Evolutionary conservation across 2,113 vertebrate species (phyloP).

Genomic region (Cephalopterus ornatus): DNA sequence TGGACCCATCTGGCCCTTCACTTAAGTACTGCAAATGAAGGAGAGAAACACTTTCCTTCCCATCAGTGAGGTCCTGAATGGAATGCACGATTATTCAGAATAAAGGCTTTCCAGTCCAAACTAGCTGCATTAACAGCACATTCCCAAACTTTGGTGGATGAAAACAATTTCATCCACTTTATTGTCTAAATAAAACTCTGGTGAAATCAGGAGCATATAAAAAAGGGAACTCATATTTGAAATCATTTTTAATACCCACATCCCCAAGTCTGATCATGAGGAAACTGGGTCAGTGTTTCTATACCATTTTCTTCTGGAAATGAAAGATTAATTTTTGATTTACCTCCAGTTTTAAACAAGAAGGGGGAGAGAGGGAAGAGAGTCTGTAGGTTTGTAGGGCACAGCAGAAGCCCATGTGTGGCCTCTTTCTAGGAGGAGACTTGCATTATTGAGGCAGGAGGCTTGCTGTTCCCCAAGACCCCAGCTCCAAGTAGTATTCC

Average conservation of each 20-base stretch:
- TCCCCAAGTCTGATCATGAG: neutral
- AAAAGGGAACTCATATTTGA: neutral
- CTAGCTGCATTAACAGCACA: neutral
- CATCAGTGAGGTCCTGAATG: slow-evolving; percentile 25
- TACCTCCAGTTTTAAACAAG: neutral
- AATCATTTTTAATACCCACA: neutral
- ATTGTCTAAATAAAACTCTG: slow-evolving; percentile 6
- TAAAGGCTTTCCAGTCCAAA: slow-evolving; percentile 62
- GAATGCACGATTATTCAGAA: slow-evolving; percentile 60
- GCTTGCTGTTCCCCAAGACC: neutral
- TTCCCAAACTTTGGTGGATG: neutral
- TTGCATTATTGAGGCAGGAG: neutral
- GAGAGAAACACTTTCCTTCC: slow-evolving; percentile 57
- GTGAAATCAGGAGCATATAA: slow-evolving; percentile 3
- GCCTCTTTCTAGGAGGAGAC: neutral
- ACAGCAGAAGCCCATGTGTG: neutral
- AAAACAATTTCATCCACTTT: slow-evolving; percentile 29
- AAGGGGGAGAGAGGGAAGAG: neutral
- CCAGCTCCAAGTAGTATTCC: neutral
- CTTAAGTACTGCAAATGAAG: slow-evolving; percentile 36
- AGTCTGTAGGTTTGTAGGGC: neutral
- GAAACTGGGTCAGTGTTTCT: neutral
- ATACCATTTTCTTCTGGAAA: neutral
- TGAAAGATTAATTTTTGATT: neutral
- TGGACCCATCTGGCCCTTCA: slow-evolving; percentile 56